A percentile compares a stretch with the other conserved stretches of the same genome.
phyloP scores from a whole-genome alignment of 1,140 invertebrate species.

The Orius laevigatus region DNA sequence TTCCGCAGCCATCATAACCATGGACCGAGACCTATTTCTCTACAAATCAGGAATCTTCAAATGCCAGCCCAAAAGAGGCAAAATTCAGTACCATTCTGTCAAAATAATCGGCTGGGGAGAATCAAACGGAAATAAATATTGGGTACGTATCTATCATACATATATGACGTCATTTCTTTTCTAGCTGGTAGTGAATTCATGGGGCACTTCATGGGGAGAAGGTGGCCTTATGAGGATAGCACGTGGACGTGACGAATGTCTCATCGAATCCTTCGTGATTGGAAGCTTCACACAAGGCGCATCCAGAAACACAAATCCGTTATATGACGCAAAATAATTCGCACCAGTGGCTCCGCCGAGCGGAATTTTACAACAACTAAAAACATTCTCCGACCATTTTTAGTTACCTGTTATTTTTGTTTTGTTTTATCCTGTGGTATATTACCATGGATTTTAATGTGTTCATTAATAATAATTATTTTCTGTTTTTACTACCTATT shows the following conservation, averaged over 20 bases:
- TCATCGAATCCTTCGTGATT: conserved; percentile 71
- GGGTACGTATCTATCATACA: conserved; percentile 40
- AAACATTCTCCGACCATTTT: too few relatives aligned
- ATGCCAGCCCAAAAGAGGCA: conserved; percentile 34
- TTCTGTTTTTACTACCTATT: background rate
- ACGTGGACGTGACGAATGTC: conserved; percentile 63
- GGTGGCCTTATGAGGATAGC: conserved; percentile 66
- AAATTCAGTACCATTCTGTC: conserved; percentile 66
- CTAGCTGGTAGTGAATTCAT: conserved; percentile 77
- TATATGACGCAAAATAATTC: too few relatives aligned
- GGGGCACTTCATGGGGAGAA: conserved; percentile 81
- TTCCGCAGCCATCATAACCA: conserved; percentile 63
- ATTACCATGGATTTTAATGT: too few relatives aligned
- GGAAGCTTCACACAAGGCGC: conserved; percentile 20
- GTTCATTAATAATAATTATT: too few relatives aligned
- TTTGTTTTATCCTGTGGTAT: too few relatives aligned
- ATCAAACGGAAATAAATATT: conserved; percentile 61
- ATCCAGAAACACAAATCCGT: too few relatives aligned
- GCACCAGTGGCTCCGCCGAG: too few relatives aligned
- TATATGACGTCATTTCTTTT: conserved; percentile 22
- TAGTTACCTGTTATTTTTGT: too few relatives aligned
- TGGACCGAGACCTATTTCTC: conserved; percentile 80
- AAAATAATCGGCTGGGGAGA: conserved; percentile 83
- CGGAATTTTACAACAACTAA: too few relatives aligned
- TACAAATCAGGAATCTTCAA: conserved; percentile 71